These are phyloP conservation scores for Spizaetus ornatus DNA, from an alignment of 2,113 vertebrate species.

Conservation along the genomic window DNA sequence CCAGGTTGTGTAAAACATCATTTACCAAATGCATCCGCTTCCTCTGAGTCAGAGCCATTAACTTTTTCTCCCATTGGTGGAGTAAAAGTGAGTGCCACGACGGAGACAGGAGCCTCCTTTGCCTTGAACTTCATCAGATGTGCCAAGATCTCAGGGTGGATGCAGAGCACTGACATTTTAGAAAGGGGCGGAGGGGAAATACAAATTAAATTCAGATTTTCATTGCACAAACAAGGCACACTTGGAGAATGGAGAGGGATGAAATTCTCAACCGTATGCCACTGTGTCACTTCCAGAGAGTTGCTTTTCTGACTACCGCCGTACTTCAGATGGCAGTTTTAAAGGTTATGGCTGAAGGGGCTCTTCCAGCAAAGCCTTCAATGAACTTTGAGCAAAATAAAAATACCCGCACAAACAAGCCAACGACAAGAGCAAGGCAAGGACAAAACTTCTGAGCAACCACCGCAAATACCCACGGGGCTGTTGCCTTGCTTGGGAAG, in stretches of 20 bases:
- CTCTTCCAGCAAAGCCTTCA: not conserved
- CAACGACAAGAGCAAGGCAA: not conserved
- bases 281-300: not conserved
- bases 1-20: not conserved
- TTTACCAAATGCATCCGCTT: not conserved
- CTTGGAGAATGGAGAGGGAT: not conserved
- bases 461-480: not conserved
- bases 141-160: not conserved
- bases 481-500: not conserved
- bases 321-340: not conserved
- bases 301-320: not conserved
- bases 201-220: not conserved
- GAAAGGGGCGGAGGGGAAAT: not conserved
- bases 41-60: not conserved
- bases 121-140: not conserved
- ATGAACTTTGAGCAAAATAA: not conserved
- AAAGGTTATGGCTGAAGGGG: conserved; percentile 32
- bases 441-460: not conserved
- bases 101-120: not conserved
- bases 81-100: not conserved
- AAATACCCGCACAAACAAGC: not conserved
- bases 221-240: not conserved
- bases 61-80: not conserved
- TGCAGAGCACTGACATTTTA: not conserved
- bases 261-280: accelerated